These are phyloP conservation scores for Canis aureus DNA, from an alignment of 2,113 vertebrate species.

Conservation along the genomic window DNA sequence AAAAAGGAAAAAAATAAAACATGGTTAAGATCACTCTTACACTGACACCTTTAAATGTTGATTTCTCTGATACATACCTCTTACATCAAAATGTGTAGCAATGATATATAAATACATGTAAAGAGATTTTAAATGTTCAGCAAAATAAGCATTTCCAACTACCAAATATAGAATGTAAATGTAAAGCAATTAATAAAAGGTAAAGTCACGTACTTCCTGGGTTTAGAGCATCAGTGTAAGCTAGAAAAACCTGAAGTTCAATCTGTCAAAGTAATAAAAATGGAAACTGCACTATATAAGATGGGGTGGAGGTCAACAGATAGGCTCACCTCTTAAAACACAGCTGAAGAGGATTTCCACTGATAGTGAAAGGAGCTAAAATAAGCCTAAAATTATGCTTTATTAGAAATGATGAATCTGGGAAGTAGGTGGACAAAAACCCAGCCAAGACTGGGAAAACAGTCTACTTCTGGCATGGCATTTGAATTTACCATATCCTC, in stretches of 20 bases:
- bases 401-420: not conserved
- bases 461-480: not conserved
- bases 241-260: not conserved
- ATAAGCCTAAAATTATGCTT: not conserved
- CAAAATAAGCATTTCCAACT: not conserved
- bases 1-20: conserved; percentile 3
- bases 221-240: not conserved
- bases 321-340: not conserved
- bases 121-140: not conserved
- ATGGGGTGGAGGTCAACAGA: not conserved
- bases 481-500: not conserved
- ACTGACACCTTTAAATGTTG: not conserved
- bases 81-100: not conserved
- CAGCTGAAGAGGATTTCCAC: not conserved
- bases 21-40: not conserved
- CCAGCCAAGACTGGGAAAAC: not conserved
- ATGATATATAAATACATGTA: not conserved
- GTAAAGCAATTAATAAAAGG: not conserved
- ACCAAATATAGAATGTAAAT: not conserved
- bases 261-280: not conserved
- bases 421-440: not conserved
- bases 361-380: not conserved
- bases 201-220: not conserved
- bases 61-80: not conserved
- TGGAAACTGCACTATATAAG: not conserved